These are phyloP conservation scores for Ceratoteleas bidentatus DNA, from an alignment of 1,140 invertebrate genomes.

Conservation along the genomic window DNA sequence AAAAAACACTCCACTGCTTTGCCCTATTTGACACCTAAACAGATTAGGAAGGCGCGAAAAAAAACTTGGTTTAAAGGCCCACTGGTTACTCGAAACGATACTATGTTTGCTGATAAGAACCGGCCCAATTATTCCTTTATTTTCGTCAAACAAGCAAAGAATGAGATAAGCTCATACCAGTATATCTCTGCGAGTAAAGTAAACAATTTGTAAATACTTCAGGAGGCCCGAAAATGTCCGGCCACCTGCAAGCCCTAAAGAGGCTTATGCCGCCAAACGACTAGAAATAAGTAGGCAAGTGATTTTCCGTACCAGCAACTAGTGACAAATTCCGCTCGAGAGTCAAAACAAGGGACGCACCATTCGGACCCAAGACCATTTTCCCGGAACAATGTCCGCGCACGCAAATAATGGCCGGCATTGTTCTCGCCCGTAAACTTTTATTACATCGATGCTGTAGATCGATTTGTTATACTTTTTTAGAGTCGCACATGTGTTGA, in stretches of 20 bases:
- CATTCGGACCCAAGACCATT: not conserved
- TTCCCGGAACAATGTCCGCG: not conserved
- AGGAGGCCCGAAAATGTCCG: constrained; percentile 13
- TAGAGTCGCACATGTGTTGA: no score
- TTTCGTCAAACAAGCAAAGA: constrained; percentile 16
- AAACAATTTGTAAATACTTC: constrained; percentile 36
- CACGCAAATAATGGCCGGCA: no score
- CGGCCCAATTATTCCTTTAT: constrained; percentile 20
- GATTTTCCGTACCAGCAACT: constrained; percentile 30
- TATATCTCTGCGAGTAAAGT: constrained; percentile 3
- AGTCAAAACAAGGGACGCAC: constrained; percentile 15
- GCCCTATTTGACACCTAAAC: no score
- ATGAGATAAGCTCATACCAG: constrained; percentile 6
- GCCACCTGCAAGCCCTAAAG: constrained; percentile 16
- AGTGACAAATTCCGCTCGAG: constrained; percentile 16
- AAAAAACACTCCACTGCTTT: no score
- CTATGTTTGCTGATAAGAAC: constrained; percentile 4
- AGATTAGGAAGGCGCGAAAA: not conserved
- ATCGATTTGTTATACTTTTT: no score
- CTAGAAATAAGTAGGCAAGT: constrained; percentile 22
- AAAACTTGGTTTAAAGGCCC: not conserved
- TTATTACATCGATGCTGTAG: no score
- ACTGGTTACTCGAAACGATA: not conserved
- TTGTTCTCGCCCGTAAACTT: no score
- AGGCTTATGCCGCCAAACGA: constrained; percentile 16